phyloP scores from a whole-genome alignment of 1,140 invertebrate species.

The Drosophila melanogaster region Release_6_plus_ISO1_MT NC_004354.4:13962001-13962500 shows the following conservation, averaged over 20 bases:
- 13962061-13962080: slow-evolving; percentile 65
- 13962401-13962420: too few species aligned
- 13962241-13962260: slow-evolving; percentile 30
- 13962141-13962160: slow-evolving; percentile 41
- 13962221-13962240: slow-evolving; percentile 17
- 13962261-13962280: slow-evolving; percentile 23
- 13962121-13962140: slow-evolving; percentile 49
- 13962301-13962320: background rate
- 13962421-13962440: background rate
- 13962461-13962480: too few species aligned
- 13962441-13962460: too few species aligned
- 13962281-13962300: background rate
- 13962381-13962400: too few species aligned
- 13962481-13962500: background rate
- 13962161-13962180: slow-evolving; percentile 22
- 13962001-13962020: background rate
- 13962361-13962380: too few species aligned
- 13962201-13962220: slow-evolving; percentile 25
- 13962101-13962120: slow-evolving; percentile 30
- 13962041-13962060: slow-evolving; percentile 37
- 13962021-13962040: slow-evolving; percentile 4
- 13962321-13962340: background rate
- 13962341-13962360: background rate
- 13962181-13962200: slow-evolving; percentile 53
- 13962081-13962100: slow-evolving; percentile 40